Percentiles rank a stretch among this genome's conserved stretches.
These are phyloP conservation scores for Delichon dasypus DNA, from an alignment of 2,797 vertebrate species.

Conservation along the genomic window DNA sequence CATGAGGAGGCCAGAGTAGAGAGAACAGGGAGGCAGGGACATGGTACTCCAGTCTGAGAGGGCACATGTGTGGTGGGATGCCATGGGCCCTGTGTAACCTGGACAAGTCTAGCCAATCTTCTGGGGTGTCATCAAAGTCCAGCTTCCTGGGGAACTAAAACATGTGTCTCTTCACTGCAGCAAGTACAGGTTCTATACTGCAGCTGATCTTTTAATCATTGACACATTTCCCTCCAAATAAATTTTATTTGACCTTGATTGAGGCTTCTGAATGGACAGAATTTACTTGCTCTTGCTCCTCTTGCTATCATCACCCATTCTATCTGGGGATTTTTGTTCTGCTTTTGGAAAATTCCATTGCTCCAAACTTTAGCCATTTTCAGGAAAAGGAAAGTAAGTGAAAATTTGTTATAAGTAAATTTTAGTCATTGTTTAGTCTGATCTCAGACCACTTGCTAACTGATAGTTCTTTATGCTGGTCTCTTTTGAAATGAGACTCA, in stretches of 20 bases:
- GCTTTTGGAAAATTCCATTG: neutral
- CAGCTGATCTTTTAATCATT: neutral
- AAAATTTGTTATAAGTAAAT: neutral
- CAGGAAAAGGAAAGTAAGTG: neutral
- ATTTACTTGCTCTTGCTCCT: neutral
- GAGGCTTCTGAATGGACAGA: neutral
- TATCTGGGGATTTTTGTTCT: neutral
- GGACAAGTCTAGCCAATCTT: neutral
- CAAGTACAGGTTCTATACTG: neutral
- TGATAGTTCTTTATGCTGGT: neutral
- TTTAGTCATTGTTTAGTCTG: neutral
- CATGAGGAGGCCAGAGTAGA: neutral
- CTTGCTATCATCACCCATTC: neutral
- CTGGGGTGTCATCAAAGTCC: neutral
- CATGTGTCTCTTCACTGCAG: neutral
- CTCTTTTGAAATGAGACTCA: neutral
- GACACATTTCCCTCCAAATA: neutral
- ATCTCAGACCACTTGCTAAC: neutral
- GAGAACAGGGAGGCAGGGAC: neutral
- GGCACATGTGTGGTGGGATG: neutral
- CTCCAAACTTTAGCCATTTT: neutral
- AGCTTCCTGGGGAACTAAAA: neutral
- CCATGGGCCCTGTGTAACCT: neutral
- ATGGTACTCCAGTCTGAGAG: neutral
- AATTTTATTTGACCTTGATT: neutral